phyloP scores from a whole-genome alignment of 2,888 invertebrate genomes.

The Phrixothrix hirtus region DNA sequence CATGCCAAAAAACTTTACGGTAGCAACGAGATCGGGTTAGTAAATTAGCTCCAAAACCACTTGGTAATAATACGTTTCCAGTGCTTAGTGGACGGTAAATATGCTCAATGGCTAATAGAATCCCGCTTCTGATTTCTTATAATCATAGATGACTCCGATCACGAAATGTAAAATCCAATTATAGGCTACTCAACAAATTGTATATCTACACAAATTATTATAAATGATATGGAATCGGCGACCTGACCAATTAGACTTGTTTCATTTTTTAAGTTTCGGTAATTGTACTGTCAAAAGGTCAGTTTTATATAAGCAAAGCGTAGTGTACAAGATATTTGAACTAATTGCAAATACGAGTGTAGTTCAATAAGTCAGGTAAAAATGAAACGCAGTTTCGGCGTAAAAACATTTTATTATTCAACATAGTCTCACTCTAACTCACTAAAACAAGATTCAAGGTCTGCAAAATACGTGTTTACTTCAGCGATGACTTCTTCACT shows the following conservation, averaged over 20 bases:
- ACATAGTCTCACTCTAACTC: too few species aligned
- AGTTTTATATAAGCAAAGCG: too few species aligned
- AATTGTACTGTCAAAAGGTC: too few species aligned
- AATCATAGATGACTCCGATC: conserved; percentile 34
- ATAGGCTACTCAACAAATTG: conserved; percentile 30
- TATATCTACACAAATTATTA: conserved; percentile 28
- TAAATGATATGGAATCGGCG: conserved; percentile 16
- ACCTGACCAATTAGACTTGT: too few species aligned
- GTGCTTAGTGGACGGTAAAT: conserved; percentile 30
- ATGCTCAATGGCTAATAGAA: conserved; percentile 35
- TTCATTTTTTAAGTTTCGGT: too few species aligned
- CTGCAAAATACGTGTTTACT: too few species aligned
- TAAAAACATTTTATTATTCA: neutral
- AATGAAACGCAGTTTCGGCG: neutral
- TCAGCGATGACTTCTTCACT: too few species aligned
- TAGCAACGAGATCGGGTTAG: conserved; percentile 40
- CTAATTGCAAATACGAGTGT: too few species aligned
- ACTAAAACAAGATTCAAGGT: too few species aligned
- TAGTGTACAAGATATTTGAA: too few species aligned
- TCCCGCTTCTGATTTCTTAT: conserved; percentile 36
- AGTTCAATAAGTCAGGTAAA: too few species aligned
- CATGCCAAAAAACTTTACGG: conserved; percentile 29
- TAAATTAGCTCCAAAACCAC: conserved; percentile 40
- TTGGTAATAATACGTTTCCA: conserved; percentile 38
- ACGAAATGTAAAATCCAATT: conserved; percentile 37